Evolutionary conservation across 2,888 invertebrate species (phyloP).

Genomic region (Mimumesa dahlbomi): DNA sequence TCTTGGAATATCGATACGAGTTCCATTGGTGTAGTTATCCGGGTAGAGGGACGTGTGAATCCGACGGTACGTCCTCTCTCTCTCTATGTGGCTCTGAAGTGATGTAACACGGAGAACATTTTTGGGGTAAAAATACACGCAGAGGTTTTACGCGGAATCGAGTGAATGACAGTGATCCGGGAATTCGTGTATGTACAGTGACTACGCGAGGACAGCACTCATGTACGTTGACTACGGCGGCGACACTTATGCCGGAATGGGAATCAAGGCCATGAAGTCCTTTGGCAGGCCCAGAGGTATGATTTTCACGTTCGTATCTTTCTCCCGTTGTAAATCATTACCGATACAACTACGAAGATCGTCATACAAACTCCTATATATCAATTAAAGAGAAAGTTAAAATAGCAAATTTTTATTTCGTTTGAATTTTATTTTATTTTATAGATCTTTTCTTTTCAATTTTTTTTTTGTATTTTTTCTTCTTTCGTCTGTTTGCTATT

Average conservation of each 20-base stretch:
- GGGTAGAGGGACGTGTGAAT: background rate
- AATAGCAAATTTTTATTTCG: no score
- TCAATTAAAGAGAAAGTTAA: no score
- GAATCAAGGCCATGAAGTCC: conserved; percentile 94
- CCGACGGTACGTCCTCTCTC: background rate
- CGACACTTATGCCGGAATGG: conserved; percentile 86
- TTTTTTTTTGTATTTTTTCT: no score
- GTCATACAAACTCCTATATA: no score
- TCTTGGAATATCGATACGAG: background rate
- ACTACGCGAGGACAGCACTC: conserved; percentile 72
- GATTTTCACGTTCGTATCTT: conserved; percentile 6
- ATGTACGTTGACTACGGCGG: conserved; percentile 83
- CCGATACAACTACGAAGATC: background rate
- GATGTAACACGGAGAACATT: conserved; percentile 10
- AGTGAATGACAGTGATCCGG: conserved; percentile 52
- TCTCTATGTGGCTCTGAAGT: background rate
- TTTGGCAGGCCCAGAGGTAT: conserved; percentile 92
- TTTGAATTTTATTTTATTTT: no score
- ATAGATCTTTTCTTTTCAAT: no score
- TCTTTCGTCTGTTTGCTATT: no score
- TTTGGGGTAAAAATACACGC: background rate
- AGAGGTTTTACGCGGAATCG: background rate
- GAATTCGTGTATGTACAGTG: conserved; percentile 58
- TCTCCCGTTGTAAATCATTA: background rate
- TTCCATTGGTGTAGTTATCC: no score